Evolutionary conservation across 1,140 invertebrate genomes (phyloP), one percentile per base, ranked within the genome.

Genomic region (Pseudoatta argentina): DNA sequence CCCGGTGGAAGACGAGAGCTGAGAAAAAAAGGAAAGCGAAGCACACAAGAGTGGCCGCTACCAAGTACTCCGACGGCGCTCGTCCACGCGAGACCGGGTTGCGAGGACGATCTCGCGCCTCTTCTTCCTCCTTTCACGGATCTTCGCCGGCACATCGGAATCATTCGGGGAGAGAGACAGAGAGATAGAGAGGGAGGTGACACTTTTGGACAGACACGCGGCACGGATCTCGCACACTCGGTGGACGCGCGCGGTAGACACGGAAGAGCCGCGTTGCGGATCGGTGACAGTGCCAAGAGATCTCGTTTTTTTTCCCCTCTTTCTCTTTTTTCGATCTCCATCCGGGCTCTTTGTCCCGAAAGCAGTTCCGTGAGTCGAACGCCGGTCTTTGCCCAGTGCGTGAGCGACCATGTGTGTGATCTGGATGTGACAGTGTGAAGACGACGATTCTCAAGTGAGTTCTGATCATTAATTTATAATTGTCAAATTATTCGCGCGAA

Each of bases 51-150:
- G 82, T 86, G 76, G 75, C 82, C 87, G 87, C 88, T 75, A 86
- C 87, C 75, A 21, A 69, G 44, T 44, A 34, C 75, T 86, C 87
- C 83, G 75, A 88, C 88, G 77, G 67, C 87, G 87, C 53, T 87
- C 75, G 53, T 88, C 88, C 88, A 72, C 71, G 72, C 88, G 71
- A 73, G 81, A 89, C 88, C 76, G 85, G 77, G 87, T 86, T 78
- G 82, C 63, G 67, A 24, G 39, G 61, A 86, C 87, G 88, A 87
- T 89, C 89, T 90, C 88, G 77, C 88, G 87, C 76, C 89, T 88
- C 86, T 91, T 88, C 89, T 91, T 91, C 90, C 89, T 91, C 89
- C 89, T 91, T 91, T 91, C 90, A 89, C 90, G 89, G 85, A 91
- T 91, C 90, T 87, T 87, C 88, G 89, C 85, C 81, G 87, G 78